phyloP scores from a whole-genome alignment of 2,113 vertebrate genomes.

The Podocnemis expansa region DNA sequence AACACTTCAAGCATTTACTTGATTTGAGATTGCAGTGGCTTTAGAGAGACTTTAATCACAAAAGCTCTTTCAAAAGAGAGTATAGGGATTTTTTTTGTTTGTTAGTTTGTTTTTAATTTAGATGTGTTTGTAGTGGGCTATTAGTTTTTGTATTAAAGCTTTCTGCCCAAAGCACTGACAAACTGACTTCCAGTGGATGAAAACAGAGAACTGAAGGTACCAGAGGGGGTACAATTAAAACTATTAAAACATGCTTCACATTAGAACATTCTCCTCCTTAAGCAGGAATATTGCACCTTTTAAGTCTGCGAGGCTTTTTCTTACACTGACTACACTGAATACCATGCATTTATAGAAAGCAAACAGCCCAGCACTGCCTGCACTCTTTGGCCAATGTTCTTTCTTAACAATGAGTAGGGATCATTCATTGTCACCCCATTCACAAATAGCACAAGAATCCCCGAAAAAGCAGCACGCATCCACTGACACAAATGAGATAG shows the following conservation, averaged over 20 bases:
- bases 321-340: rapidly evolving
- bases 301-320: rapidly evolving
- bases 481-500: rapidly evolving
- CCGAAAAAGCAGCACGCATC: rapidly evolving
- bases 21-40: neutral
- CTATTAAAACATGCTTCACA: neutral
- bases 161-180: neutral
- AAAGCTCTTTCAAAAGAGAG: neutral
- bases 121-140: neutral
- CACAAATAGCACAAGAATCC: rapidly evolving
- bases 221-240: neutral
- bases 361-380: neutral
- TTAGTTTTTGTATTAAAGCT: neutral
- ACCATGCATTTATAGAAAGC: neutral
- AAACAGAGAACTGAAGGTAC: neutral
- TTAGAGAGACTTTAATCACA: neutral
- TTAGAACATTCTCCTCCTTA: neutral
- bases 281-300: neutral
- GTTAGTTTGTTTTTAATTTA: neutral
- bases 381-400: rapidly evolving
- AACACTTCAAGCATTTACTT: neutral
- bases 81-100: neutral
- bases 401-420: neutral
- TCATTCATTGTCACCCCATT: rapidly evolving
- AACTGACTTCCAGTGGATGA: rapidly evolving